These are phyloP conservation scores for Chromis chromis DNA, from an alignment of 2,797 vertebrate genomes.

Conservation along the genomic window DNA sequence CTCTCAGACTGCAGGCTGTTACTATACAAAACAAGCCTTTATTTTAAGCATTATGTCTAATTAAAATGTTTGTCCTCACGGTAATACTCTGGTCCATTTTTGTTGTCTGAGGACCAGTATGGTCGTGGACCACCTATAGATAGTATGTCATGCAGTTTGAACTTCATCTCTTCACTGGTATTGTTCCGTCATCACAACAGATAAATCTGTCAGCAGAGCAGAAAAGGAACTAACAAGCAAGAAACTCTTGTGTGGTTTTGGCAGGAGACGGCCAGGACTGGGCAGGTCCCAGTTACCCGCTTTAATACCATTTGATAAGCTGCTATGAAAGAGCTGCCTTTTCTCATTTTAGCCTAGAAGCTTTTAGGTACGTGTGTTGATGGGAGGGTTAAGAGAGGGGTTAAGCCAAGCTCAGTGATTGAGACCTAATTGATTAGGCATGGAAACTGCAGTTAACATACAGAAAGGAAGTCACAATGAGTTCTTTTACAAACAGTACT, in stretches of 20 bases:
- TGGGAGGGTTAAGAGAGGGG: conserved; percentile 69
- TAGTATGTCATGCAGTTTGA: conserved; percentile 59
- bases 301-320: conserved; percentile 81
- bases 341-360: conserved; percentile 61
- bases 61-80: conserved; percentile 17
- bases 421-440: conserved; percentile 74
- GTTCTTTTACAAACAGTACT: conserved; percentile 42
- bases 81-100: conserved; percentile 19
- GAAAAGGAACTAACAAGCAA: conserved; percentile 54
- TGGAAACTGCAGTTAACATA: conserved; percentile 42
- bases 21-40: conserved; percentile 23
- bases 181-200: conserved; percentile 71
- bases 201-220: conserved; percentile 79
- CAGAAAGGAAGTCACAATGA: conserved; percentile 44
- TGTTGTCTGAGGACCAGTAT: conserved; percentile 36
- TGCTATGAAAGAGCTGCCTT: conserved; percentile 77
- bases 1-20: conserved; percentile 24
- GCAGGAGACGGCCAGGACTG: conserved; percentile 66
- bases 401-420: conserved; percentile 69
- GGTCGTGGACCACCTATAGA: conserved; percentile 58
- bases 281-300: conserved; percentile 68
- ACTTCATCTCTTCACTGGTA: conserved; percentile 60
- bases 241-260: conserved; percentile 59
- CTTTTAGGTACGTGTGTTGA: conserved; percentile 78
- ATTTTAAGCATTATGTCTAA: conserved; percentile 8